Base-by-base conservation (phyloP, 2,797 vertebrate species). In the Molothrus ater region DNA sequence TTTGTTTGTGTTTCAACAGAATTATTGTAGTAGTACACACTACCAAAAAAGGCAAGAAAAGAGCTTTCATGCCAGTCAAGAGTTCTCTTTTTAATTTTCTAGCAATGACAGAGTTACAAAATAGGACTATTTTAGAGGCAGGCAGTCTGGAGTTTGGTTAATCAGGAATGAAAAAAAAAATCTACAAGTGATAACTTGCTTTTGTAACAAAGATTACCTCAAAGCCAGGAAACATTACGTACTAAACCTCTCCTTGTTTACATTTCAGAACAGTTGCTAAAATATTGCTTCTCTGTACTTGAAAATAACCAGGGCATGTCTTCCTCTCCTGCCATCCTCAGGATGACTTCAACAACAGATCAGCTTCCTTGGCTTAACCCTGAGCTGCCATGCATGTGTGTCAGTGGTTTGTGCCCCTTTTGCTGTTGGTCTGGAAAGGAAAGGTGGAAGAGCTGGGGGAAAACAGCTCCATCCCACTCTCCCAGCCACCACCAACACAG, bases 11-110 rank as follows among this genome's bases (percentile, higher is more conserved):
- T 87, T 88, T 86, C 0, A 0, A 32, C 19, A 82, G 86, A 85
- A 87, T 89, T 93, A 61, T 34, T 88, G 64, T 40, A 65, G 68
- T 40, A 83, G 83, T 22, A 74, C 38, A 21, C 0, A 3, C 40
- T 66, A 90, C 90, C 75, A 91, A 89, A 94, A 94, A 93, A 88
- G 92, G 91, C 68, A 93, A 95, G 71, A 81, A 92, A 87, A 90
- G 78, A 74, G 32, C 15, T 91, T 90, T 86, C 65, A 36, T 29
- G 26, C 8, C 20, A 78, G 28, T 59, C 64, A 74, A 78, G 45
- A 16, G 31, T 34, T 90, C 7, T 73, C 54, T 93, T 84, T 81
- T 81, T 80, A 22, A 79, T 90, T 94, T 92, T 89, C 70, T 74
- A 59, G 29, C 40, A 78, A 65, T 8, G 11, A 50, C 45, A 88